Evolutionary conservation across 2,888 invertebrate genomes (phyloP).

Genomic region (Lycaena phlaeas): DNA sequence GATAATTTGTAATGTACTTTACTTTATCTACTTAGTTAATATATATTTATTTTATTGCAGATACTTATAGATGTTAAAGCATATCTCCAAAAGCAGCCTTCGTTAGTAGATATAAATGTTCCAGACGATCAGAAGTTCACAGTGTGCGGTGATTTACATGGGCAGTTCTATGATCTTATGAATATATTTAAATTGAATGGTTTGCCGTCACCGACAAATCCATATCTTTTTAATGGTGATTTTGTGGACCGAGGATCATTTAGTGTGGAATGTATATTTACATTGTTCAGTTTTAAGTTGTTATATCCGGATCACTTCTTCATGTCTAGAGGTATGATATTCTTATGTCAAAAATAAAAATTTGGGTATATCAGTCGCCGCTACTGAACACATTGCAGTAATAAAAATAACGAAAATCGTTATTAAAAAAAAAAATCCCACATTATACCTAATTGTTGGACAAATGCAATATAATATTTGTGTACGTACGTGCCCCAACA

Average conservation of each 20-base stretch:
- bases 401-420: too few species aligned
- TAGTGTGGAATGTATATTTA: slow-evolving; percentile 99
- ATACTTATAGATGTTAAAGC: slow-evolving; percentile 93
- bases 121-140: slow-evolving; percentile 93
- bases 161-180: slow-evolving; percentile 98
- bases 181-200: slow-evolving; percentile 98
- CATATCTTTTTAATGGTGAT: slow-evolving; percentile 98
- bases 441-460: too few species aligned
- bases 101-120: slow-evolving; percentile 91
- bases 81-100: slow-evolving; percentile 87
- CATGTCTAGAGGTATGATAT: slow-evolving; percentile 98
- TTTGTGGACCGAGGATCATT: slow-evolving; percentile 99
- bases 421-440: too few species aligned
- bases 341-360: too few species aligned
- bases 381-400: too few species aligned
- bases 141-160: slow-evolving; percentile 98
- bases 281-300: slow-evolving; percentile 96
- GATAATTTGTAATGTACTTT: too few species aligned
- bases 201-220: slow-evolving; percentile 94
- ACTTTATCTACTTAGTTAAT: slow-evolving; percentile 5
- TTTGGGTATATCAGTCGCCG: too few species aligned
- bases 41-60: slow-evolving; percentile 68
- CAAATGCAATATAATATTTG: too few species aligned
- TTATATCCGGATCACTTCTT: slow-evolving; percentile 97
- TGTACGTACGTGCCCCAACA: too few species aligned